phyloP scores from a whole-genome alignment of 2,113 vertebrate species.

The Callospermophilus lateralis region DNA sequence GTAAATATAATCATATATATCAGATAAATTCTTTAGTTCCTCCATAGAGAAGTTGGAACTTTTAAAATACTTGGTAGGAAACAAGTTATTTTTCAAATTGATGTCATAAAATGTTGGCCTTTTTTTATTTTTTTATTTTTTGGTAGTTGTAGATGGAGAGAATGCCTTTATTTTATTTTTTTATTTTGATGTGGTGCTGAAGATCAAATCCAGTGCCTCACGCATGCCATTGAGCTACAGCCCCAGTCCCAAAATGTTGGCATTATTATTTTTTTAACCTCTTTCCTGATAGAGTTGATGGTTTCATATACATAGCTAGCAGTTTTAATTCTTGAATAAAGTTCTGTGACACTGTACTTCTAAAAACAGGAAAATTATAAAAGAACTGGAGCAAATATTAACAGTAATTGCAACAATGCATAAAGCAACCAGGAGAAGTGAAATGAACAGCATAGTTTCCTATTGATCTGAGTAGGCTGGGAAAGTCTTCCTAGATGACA shows the following conservation, averaged over 20 bases:
- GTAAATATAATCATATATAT: neutral
- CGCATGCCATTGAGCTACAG: too few relatives aligned
- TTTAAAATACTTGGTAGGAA: neutral
- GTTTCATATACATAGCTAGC: neutral
- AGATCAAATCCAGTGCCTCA: too few relatives aligned
- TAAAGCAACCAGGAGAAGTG: neutral
- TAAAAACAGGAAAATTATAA: neutral
- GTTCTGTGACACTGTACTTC: neutral
- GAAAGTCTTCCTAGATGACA: neutral
- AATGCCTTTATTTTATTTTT: too few relatives aligned
- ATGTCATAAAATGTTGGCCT: neutral
- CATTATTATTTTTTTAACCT: constrained; percentile 50
- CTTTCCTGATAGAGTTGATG: constrained; percentile 4
- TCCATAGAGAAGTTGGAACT: neutral
- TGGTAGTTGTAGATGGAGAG: too few relatives aligned
- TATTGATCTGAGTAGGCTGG: neutral
- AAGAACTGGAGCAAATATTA: neutral
- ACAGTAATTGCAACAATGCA: rapidly evolving
- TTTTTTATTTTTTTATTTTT: constrained; percentile 35
- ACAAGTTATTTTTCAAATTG: constrained; percentile 27
- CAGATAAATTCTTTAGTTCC: neutral
- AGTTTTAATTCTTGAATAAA: constrained; percentile 44
- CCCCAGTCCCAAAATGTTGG: neutral
- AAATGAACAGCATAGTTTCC: neutral
- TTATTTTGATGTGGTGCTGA: too few relatives aligned